phyloP scores from a whole-genome alignment of 2,888 invertebrate species.

The Dusona sp. region DNA sequence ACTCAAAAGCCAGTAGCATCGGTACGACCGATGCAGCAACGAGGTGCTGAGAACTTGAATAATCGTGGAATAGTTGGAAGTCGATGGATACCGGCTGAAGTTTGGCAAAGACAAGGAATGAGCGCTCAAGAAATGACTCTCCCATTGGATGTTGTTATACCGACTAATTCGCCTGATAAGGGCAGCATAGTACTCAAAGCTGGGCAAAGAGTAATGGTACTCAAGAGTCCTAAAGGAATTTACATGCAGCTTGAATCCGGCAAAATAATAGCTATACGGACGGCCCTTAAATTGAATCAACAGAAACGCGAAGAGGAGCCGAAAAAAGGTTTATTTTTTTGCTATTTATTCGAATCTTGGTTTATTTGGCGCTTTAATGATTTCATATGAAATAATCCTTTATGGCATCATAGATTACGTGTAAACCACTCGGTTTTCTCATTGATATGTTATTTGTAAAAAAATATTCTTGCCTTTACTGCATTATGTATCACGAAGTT shows the following conservation, averaged over 20 bases:
- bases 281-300: constrained; percentile 89
- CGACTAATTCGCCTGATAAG: constrained; percentile 95
- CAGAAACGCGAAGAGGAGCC: constrained; percentile 85
- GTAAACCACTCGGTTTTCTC: too few relatives aligned
- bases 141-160: constrained; percentile 96
- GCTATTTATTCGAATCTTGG: constrained; percentile 5
- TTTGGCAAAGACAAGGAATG: constrained; percentile 97
- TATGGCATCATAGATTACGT: too few relatives aligned
- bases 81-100: constrained; percentile 95
- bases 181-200: constrained; percentile 96
- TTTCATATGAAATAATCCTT: not conserved
- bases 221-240: constrained; percentile 97
- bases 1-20: constrained; percentile 89
- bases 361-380: not conserved
- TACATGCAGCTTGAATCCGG: constrained; percentile 98
- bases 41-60: constrained; percentile 83
- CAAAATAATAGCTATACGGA: constrained; percentile 96
- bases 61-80: constrained; percentile 85
- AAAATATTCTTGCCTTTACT: too few relatives aligned
- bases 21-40: constrained; percentile 92
- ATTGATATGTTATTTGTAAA: too few relatives aligned
- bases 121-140: constrained; percentile 97
- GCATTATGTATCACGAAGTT: too few relatives aligned
- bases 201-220: constrained; percentile 96
- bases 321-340: constrained; percentile 80